phyloP scores from a whole-genome alignment of 1,140 invertebrate species.

The Maniola jurtina region DNA sequence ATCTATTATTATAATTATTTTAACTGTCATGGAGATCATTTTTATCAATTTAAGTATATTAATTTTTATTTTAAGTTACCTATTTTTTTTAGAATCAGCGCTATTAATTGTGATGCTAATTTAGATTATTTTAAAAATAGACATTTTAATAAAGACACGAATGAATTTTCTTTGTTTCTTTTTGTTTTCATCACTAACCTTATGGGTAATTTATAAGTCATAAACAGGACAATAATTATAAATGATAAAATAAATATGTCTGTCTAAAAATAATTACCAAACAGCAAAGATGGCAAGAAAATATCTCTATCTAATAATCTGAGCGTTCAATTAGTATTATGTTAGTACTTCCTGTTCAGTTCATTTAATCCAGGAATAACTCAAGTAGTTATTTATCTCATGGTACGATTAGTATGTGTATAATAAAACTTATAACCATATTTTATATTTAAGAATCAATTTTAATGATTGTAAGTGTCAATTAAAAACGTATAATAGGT shows the following conservation, averaged over 20 bases:
- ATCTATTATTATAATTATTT: background rate
- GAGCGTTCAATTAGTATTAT: too few species aligned
- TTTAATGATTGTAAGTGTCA: too few species aligned
- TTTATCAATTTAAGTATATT: slow-evolving; percentile 27
- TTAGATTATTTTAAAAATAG: slow-evolving; percentile 67
- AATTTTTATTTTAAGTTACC: slow-evolving; percentile 49
- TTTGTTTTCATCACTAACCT: slow-evolving; percentile 39
- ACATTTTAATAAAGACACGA: slow-evolving; percentile 67
- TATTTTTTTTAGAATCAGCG: slow-evolving; percentile 48
- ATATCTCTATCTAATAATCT: too few species aligned
- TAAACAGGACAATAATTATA: slow-evolving; percentile 17
- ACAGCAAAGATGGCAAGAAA: too few species aligned
- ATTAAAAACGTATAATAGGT: too few species aligned
- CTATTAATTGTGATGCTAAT: slow-evolving; percentile 69
- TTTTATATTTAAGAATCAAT: too few species aligned
- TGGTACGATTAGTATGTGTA: too few species aligned
- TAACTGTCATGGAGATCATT: slow-evolving; percentile 12
- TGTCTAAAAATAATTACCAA: background rate
- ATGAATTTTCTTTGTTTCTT: slow-evolving; percentile 49
- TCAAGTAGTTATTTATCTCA: too few species aligned
- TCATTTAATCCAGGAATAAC: too few species aligned
- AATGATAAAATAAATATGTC: background rate
- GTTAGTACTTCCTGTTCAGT: too few species aligned
- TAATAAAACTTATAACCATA: too few species aligned
- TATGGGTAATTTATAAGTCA: slow-evolving; percentile 14